These are phyloP conservation scores for Patiria pectinifera DNA, from an alignment of 53 echinoderm and acorn worm genomes.

Conservation along the genomic window DNA sequence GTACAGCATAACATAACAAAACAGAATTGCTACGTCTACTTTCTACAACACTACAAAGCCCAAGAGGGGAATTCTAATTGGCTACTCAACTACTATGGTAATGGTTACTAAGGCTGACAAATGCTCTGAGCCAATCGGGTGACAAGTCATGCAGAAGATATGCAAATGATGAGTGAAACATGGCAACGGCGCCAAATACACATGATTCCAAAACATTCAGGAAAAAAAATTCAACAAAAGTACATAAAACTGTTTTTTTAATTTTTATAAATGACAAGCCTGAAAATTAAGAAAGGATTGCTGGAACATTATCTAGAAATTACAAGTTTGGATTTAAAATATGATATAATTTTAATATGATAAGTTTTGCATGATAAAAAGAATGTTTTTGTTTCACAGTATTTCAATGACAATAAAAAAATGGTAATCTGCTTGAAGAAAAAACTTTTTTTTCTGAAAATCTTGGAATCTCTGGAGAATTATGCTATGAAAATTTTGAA, in stretches of 20 bases:
- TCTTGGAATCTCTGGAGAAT: constrained; percentile 5
- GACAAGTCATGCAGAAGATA: constrained; percentile 1
- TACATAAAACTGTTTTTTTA: too few relatives aligned
- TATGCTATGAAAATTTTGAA: background rate
- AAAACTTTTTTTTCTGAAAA: background rate
- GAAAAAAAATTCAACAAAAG: background rate
- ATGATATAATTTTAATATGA: too few relatives aligned
- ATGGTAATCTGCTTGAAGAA: background rate
- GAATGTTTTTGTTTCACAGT: too few relatives aligned
- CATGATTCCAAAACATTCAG: constrained; percentile 42
- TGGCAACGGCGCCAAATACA: background rate
- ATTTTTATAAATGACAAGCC: too few relatives aligned
- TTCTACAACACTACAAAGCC: constrained; percentile 38
- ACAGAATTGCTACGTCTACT: constrained; percentile 11
- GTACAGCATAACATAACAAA: constrained; percentile 2
- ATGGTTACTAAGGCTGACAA: constrained; percentile 67
- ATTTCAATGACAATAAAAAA: too few relatives aligned
- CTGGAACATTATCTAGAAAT: too few relatives aligned
- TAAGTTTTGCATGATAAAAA: too few relatives aligned
- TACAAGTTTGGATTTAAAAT: background rate
- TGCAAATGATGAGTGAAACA: constrained; percentile 12
- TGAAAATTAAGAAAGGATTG: too few relatives aligned
- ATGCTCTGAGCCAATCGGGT: constrained; percentile 59
- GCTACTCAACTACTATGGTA: constrained; percentile 57
- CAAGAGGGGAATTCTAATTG: constrained; percentile 25